These are phyloP conservation scores for Apteryx owenii DNA, from an alignment of 2,113 vertebrate genomes.

Conservation along the genomic window DNA sequence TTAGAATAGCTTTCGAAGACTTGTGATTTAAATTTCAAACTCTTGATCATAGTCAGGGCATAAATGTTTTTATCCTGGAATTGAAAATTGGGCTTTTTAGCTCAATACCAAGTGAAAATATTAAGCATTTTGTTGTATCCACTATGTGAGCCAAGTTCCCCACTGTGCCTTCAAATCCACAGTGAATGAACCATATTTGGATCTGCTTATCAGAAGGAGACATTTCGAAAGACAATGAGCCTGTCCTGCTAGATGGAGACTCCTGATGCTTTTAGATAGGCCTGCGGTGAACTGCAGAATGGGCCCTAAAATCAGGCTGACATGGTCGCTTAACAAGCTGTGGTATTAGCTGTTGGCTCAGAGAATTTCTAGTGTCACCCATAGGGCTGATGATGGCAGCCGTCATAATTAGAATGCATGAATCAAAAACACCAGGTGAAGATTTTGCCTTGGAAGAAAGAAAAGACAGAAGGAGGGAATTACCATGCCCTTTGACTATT, in stretches of 20 bases:
- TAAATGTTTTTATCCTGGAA: conserved; percentile 79
- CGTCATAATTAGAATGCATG: conserved; percentile 81
- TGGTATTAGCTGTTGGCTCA: conserved; percentile 76
- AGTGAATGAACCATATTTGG: conserved; percentile 83
- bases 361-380: conserved; percentile 77
- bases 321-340: conserved; percentile 85
- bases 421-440: conserved; percentile 87
- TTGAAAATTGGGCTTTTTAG: conserved; percentile 81
- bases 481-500: conserved; percentile 81
- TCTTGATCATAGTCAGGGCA: conserved; percentile 78
- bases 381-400: conserved; percentile 83
- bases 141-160: conserved; percentile 79
- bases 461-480: conserved; percentile 81
- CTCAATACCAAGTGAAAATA: conserved; percentile 80
- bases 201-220: conserved; percentile 83
- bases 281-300: conserved; percentile 82
- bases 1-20: conserved; percentile 78
- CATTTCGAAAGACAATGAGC: conserved; percentile 86
- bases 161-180: conserved; percentile 83
- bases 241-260: conserved; percentile 78
- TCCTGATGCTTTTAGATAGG: conserved; percentile 83
- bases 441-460: conserved; percentile 80
- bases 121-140: conserved; percentile 83
- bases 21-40: conserved; percentile 86
- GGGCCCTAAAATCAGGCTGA: conserved; percentile 85